Percentiles rank a stretch among this genome's conserved stretches.
Evolutionary conservation across 2,797 vertebrate species (phyloP).

Genomic region (Loriculus beryllinus): DNA sequence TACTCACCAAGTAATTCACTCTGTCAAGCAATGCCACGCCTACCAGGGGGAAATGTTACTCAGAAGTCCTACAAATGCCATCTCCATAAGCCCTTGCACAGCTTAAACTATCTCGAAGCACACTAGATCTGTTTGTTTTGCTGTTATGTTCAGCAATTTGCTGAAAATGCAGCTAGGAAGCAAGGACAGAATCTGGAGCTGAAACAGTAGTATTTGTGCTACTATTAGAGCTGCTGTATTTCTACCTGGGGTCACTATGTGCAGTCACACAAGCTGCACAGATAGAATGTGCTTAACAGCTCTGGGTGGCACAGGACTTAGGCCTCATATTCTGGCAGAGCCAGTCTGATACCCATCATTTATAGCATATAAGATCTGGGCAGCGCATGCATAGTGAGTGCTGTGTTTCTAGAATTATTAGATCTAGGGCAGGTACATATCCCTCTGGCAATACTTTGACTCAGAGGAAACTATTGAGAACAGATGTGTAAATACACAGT

Average conservation of each 20-base stretch:
- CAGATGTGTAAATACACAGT: background rate
- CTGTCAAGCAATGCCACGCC: background rate
- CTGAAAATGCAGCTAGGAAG: background rate
- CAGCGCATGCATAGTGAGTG: background rate
- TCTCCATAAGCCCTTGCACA: background rate
- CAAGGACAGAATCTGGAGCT: background rate
- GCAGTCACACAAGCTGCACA: background rate
- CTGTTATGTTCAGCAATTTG: background rate
- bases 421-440: background rate
- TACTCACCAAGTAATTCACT: background rate
- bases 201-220: background rate
- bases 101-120: background rate
- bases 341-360: background rate
- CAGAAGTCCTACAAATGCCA: background rate
- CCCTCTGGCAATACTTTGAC: background rate
- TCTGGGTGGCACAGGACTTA: background rate
- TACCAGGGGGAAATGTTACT: background rate
- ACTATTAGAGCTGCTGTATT: background rate
- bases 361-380: background rate
- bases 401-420: background rate
- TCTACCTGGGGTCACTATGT: background rate
- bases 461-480: background rate
- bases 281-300: background rate
- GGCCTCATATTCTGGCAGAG: background rate
- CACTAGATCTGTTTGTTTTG: background rate